Evolutionary conservation across 2,113 vertebrate genomes (phyloP).

Genomic region (Morone chrysops): DNA sequence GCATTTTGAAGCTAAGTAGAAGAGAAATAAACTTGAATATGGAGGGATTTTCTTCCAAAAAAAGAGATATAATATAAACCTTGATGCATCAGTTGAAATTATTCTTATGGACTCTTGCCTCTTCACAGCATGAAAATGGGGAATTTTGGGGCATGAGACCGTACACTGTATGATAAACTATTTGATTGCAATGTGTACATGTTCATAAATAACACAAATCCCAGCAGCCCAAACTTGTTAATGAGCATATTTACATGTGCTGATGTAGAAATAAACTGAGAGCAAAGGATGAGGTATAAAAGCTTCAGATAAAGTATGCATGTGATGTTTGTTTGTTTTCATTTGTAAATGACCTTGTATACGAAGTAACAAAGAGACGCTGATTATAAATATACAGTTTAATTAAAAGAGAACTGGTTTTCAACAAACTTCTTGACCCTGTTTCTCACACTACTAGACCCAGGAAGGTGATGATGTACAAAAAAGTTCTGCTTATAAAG

Average conservation of each 20-base stretch:
- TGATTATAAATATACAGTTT: background rate
- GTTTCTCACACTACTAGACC: slow-evolving; percentile 8
- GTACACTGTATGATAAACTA: background rate
- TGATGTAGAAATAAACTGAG: slow-evolving; percentile 27
- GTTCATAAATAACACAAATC: slow-evolving; percentile 20
- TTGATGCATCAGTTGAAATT: background rate
- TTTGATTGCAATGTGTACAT: slow-evolving; percentile 48
- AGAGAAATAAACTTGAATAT: background rate
- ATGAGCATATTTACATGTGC: slow-evolving; percentile 44
- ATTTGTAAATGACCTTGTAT: slow-evolving; percentile 1
- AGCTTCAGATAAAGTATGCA: background rate
- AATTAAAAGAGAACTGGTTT: slow-evolving; percentile 25
- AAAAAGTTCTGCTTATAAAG: too few relatives aligned
- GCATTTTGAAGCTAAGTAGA: slow-evolving; percentile 12
- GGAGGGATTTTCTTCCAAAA: background rate
- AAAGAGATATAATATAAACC: background rate
- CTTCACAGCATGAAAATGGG: background rate
- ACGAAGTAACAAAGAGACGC: background rate
- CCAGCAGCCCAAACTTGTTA: slow-evolving; percentile 32
- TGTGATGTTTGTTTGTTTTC: background rate
- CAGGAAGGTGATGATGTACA: slow-evolving; percentile 29
- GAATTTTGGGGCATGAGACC: background rate
- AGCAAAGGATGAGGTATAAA: background rate
- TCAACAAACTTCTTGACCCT: slow-evolving; percentile 22
- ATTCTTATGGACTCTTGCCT: background rate